Percentiles rank a stretch among this genome's conserved stretches.
These are phyloP conservation scores for Crematogaster levior DNA, from an alignment of 2,888 invertebrate species.

Conservation along the genomic window DNA sequence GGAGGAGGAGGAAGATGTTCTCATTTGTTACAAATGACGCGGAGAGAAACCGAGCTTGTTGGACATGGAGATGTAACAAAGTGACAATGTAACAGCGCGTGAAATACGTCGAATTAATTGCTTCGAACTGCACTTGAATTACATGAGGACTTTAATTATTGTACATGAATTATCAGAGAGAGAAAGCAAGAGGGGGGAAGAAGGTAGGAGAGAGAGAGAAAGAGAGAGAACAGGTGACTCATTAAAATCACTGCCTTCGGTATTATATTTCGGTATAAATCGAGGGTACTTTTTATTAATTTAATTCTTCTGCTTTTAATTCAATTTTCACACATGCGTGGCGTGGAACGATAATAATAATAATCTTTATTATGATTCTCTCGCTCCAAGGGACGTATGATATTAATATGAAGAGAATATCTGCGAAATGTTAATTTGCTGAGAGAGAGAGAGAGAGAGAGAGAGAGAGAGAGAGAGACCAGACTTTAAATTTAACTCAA, in stretches of 20 bases:
- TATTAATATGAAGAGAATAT: constrained; percentile 22
- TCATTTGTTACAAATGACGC: constrained; percentile 29
- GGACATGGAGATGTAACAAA: background rate
- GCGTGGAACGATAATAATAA: constrained; percentile 16
- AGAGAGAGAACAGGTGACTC: background rate
- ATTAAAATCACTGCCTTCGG: background rate
- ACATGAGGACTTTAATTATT: constrained; percentile 19
- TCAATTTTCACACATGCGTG: background rate
- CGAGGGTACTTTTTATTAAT: constrained; percentile 8
- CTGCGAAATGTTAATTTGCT: constrained; percentile 37
- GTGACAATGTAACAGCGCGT: constrained; percentile 12
- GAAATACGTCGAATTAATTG: constrained; percentile 19
- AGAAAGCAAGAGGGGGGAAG: background rate
- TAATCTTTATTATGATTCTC: constrained; percentile 37
- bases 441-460: too few species aligned
- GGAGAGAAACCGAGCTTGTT: constrained; percentile 16
- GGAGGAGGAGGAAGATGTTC: background rate
- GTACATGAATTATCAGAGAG: background rate
- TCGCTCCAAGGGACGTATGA: background rate
- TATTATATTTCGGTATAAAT: constrained; percentile 13
- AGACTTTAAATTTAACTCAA: constrained; percentile 40
- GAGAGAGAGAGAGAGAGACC: too few species aligned
- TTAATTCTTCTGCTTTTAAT: constrained; percentile 15
- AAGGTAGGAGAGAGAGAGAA: background rate
- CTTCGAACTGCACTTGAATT: constrained; percentile 10